Evolutionary conservation across 2,113 vertebrate species (phyloP).

Genomic region (Sinocyclocheilus maitianheensis): DNA sequence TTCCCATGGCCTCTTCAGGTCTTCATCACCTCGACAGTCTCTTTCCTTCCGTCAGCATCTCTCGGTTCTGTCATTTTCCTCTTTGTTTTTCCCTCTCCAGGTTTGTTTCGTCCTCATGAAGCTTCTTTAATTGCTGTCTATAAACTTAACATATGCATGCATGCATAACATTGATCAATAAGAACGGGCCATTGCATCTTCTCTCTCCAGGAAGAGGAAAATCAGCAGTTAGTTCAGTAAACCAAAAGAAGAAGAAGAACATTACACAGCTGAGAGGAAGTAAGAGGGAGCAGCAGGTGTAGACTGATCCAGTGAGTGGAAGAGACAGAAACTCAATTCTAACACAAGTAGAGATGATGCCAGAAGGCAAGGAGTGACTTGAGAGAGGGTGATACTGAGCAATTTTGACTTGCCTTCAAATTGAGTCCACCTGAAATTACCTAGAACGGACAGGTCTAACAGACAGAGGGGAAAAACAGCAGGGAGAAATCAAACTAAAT

Average conservation of each 20-base stretch:
- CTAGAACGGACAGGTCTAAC: not conserved
- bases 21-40: not conserved
- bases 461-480: not conserved
- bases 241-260: not conserved
- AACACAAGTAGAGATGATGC: not conserved
- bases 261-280: not conserved
- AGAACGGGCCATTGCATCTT: not conserved
- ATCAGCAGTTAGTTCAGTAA: too few species aligned
- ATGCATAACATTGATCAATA: not conserved
- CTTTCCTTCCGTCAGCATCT: conserved; percentile 2
- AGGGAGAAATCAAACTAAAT: not conserved
- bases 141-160: not conserved
- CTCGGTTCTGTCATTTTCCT: conserved; percentile 29
- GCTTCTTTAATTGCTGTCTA: not conserved
- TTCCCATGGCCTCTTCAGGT: not conserved
- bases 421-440: too few species aligned
- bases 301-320: not conserved
- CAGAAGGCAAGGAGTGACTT: not conserved
- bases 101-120: conserved; percentile 74
- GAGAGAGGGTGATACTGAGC: not conserved
- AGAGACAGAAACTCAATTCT: not conserved
- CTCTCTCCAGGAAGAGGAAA: not conserved
- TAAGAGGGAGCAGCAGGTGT: not conserved
- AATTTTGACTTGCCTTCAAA: not conserved
- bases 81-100: conserved; percentile 70